Conservation (phyloP, 2,113 vertebrate species). For the Prunella himalayana region DNA sequence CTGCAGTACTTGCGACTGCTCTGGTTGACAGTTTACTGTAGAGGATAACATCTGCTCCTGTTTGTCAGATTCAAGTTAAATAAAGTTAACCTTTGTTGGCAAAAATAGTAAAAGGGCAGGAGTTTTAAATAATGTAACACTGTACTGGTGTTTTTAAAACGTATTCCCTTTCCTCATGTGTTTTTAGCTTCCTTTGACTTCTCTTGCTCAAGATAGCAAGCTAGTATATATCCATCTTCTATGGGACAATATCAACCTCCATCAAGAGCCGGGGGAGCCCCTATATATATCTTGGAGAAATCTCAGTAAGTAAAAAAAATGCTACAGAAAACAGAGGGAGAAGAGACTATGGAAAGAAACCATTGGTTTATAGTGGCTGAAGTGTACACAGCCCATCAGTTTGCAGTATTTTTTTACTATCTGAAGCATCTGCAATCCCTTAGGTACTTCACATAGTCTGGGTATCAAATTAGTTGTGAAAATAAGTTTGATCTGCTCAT, state of each 20-base stretch:
- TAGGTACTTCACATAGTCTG: neutral
- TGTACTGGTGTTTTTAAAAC: neutral
- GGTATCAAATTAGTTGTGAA: neutral
- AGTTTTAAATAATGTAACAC: neutral
- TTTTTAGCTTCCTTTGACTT: slow-evolving; percentile 85
- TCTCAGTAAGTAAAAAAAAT: slow-evolving; percentile 80
- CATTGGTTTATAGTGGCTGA: neutral
- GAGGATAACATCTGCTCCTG: neutral
- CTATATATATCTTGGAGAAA: slow-evolving; percentile 90
- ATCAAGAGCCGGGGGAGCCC: slow-evolving; percentile 87
- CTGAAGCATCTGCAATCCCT: neutral
- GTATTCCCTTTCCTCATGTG: neutral
- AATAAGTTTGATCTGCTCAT: neutral
- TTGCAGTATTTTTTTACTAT: neutral
- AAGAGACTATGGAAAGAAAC: neutral
- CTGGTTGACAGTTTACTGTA: neutral
- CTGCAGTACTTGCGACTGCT: neutral
- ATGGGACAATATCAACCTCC: slow-evolving; percentile 97
- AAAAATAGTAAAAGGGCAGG: neutral
- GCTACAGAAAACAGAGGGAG: neutral
- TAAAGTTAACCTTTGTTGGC: neutral
- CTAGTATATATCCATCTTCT: slow-evolving; percentile 90
- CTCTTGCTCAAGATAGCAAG: slow-evolving; percentile 92
- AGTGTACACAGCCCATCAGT: neutral
- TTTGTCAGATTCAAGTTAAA: neutral